Conservation (phyloP, 2,797 vertebrate genomes). For the Zenarchopterus dispar region DNA sequence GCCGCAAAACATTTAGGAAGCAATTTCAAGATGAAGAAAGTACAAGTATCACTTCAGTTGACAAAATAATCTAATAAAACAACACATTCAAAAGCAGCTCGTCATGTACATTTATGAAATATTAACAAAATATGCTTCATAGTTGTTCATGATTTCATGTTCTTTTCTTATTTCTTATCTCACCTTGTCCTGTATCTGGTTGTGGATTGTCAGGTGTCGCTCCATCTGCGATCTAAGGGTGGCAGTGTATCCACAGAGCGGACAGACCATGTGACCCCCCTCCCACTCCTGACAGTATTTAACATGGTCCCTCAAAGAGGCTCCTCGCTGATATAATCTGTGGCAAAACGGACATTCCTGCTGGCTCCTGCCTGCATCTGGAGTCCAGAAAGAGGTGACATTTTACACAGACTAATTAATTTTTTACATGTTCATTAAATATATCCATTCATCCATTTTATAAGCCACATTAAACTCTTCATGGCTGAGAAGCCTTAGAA, state of each 20-base stretch:
- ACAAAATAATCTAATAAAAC: too few relatives aligned
- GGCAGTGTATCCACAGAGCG: conserved; percentile 82
- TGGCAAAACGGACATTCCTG: conserved; percentile 84
- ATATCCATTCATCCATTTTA: not conserved
- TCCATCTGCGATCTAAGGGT: conserved; percentile 83
- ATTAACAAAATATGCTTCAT: not conserved
- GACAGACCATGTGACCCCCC: conserved; percentile 72
- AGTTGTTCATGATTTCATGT: not conserved
- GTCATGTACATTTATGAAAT: too few relatives aligned
- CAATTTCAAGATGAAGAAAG: not conserved
- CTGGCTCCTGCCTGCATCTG: conserved; percentile 65
- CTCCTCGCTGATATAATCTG: conserved; percentile 71
- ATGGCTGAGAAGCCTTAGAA: not conserved
- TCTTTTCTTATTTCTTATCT: conserved; percentile 1
- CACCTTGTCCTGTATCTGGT: conserved; percentile 81
- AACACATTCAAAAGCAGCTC: too few relatives aligned
- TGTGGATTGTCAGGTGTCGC: conserved; percentile 79
- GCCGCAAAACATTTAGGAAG: not conserved
- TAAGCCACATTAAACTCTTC: not conserved
- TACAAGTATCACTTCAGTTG: not conserved
- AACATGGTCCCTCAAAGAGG: conserved; percentile 80
- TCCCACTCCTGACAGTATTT: conserved; percentile 82
- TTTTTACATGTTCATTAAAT: conserved; percentile 6
- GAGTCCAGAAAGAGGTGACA: conserved; percentile 26
- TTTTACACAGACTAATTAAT: conserved; percentile 6